Conservation (phyloP, 2,888 invertebrate genomes). For the Epirrhoe alternata region DNA sequence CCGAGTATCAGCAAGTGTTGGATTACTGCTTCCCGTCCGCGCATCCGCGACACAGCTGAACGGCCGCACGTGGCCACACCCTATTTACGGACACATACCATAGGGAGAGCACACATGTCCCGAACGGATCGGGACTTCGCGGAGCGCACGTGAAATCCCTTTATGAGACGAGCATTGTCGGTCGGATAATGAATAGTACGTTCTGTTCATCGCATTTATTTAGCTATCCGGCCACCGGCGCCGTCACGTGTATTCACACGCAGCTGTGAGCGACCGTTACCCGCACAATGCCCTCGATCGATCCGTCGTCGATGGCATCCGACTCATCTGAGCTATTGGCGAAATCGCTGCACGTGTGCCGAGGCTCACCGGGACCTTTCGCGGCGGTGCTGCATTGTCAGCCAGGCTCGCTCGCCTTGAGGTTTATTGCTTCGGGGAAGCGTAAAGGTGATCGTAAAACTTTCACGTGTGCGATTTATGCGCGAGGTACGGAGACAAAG, state of each 20-base stretch:
- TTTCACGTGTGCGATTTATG: constrained; percentile 83
- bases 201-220: constrained; percentile 79
- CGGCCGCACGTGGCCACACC: constrained; percentile 84
- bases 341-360: constrained; percentile 79
- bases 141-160: constrained; percentile 84
- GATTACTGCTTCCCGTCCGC: constrained; percentile 83
- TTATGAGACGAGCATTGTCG: constrained; percentile 83
- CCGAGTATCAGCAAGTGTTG: constrained; percentile 75
- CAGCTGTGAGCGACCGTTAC: constrained; percentile 85
- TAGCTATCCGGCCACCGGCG: constrained; percentile 83
- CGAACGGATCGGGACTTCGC: constrained; percentile 83
- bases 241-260: constrained; percentile 80
- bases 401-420: constrained; percentile 55
- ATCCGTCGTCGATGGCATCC: constrained; percentile 77
- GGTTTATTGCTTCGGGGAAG: constrained; percentile 79
- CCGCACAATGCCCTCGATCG: constrained; percentile 85
- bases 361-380: constrained; percentile 71
- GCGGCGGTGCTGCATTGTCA: constrained; percentile 74
- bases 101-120: constrained; percentile 84
- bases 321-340: constrained; percentile 67
- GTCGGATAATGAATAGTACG: constrained; percentile 81
- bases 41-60: constrained; percentile 83
- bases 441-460: constrained; percentile 82
- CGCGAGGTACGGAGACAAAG: constrained; percentile 77
- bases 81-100: constrained; percentile 83